These are phyloP conservation scores for Arctocebus calabarensis DNA, from an alignment of 2,797 vertebrate genomes.

Conservation along the genomic window DNA sequence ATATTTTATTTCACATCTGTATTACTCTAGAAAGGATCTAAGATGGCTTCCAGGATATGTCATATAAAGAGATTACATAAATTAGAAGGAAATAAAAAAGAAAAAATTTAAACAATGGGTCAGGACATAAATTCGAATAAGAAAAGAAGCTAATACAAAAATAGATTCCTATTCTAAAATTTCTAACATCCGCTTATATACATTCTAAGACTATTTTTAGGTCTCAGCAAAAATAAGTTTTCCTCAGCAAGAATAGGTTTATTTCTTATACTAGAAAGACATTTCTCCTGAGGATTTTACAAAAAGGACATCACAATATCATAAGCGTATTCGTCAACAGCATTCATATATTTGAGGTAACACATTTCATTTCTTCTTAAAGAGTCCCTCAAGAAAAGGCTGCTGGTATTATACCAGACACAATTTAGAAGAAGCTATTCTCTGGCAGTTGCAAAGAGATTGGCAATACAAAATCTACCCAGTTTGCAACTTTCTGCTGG, in stretches of 20 bases:
- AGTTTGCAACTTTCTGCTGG: background rate
- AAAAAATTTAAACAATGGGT: constrained; percentile 19
- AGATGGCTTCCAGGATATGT: background rate
- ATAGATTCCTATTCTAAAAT: constrained; percentile 45
- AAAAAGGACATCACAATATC: background rate
- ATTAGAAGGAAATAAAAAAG: constrained; percentile 65
- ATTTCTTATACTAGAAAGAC: constrained; percentile 17
- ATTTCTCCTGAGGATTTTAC: constrained; percentile 10
- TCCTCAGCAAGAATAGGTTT: background rate
- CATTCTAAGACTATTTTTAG: constrained; percentile 39
- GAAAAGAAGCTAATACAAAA: constrained; percentile 53
- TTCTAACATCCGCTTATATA: constrained; percentile 46
- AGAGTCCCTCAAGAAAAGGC: background rate
- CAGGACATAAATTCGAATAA: constrained; percentile 63
- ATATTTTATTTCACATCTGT: constrained; percentile 24
- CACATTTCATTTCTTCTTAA: background rate
- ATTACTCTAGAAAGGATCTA: constrained; percentile 23
- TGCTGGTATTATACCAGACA: background rate
- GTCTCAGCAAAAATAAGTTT: constrained; percentile 5
- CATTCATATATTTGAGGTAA: constrained; percentile 39
- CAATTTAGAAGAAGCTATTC: background rate
- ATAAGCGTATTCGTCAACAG: background rate
- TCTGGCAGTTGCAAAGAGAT: background rate
- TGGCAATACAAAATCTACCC: background rate
- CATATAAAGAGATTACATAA: constrained; percentile 25